Evolutionary conservation across 2,888 invertebrate genomes (phyloP).

Genomic region (Stenoptilia bipunctidactyla): DNA sequence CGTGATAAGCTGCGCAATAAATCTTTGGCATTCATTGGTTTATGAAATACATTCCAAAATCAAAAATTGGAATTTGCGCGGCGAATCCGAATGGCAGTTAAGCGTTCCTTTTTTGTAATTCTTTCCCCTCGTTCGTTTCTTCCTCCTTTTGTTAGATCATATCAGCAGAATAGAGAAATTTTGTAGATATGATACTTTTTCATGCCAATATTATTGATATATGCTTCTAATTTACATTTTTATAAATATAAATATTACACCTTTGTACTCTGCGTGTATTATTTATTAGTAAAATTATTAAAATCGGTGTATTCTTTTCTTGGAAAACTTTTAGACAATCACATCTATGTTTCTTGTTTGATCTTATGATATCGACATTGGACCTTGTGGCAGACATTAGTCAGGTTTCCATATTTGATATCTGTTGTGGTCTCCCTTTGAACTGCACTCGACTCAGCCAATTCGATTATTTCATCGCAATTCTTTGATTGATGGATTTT

Average conservation of each 20-base stretch:
- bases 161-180: conserved; percentile 4
- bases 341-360: no score
- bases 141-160: conserved; percentile 34
- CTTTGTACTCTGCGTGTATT: no score
- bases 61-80: conserved; percentile 25
- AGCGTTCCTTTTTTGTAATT: conserved; percentile 40
- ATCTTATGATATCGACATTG: conserved; percentile 1
- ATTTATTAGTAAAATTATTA: no score
- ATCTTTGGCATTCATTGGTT: conserved; percentile 9
- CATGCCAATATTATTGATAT: no score
- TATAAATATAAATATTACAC: no score
- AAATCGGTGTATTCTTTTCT: no score
- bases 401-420: conserved; percentile 43
- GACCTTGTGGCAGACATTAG: conserved; percentile 63
- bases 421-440: conserved; percentile 64
- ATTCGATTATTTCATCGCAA: conserved; percentile 63
- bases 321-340: no score
- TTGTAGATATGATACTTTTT: no score
- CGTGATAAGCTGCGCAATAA: background rate
- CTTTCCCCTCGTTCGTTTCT: conserved; percentile 31
- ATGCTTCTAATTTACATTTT: no score
- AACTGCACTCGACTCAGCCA: conserved; percentile 55
- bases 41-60: conserved; percentile 22
- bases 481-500: conserved; percentile 66
- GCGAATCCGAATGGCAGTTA: conserved; percentile 22